Percentiles rank a stretch among this genome's conserved stretches.
Evolutionary conservation across 2,113 vertebrate genomes (phyloP).

Genomic region (Psilopogon haemacephalus): DNA sequence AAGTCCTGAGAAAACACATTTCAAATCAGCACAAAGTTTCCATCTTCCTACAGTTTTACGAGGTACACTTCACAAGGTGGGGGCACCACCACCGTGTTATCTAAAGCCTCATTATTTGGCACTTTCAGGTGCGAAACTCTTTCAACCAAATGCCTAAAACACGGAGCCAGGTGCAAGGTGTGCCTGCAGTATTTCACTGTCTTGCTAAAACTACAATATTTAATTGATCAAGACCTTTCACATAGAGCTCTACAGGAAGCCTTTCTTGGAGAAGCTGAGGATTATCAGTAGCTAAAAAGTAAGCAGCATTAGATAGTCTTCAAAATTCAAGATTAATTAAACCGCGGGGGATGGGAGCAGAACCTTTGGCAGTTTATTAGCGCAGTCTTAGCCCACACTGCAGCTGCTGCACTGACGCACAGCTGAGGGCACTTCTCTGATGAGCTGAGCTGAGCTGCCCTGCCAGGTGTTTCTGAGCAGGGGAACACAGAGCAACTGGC

Average conservation of each 20-base stretch:
- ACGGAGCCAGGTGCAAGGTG: neutral
- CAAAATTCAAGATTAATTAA: neutral
- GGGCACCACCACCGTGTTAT: neutral
- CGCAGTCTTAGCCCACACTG: rapidly evolving
- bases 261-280: neutral
- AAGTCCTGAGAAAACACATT: neutral
- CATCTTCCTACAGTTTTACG: neutral
- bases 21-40: neutral
- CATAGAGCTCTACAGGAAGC: neutral
- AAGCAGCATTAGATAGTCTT: neutral
- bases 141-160: neutral
- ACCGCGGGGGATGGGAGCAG: rapidly evolving
- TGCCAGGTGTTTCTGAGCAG: rapidly evolving
- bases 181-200: neutral
- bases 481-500: rapidly evolving
- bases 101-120: neutral
- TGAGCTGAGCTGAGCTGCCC: rapidly evolving
- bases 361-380: too few relatives aligned
- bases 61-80: neutral
- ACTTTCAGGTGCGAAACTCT: rapidly evolving
- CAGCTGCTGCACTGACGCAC: rapidly evolving
- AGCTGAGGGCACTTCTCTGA: neutral
- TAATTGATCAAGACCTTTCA: neutral
- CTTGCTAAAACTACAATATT: neutral
- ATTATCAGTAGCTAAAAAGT: neutral